Evolutionary conservation across 2,797 vertebrate genomes (phyloP), one percentile per base, ranked within the genome.

Genomic region (Discoglossus pictus): DNA sequence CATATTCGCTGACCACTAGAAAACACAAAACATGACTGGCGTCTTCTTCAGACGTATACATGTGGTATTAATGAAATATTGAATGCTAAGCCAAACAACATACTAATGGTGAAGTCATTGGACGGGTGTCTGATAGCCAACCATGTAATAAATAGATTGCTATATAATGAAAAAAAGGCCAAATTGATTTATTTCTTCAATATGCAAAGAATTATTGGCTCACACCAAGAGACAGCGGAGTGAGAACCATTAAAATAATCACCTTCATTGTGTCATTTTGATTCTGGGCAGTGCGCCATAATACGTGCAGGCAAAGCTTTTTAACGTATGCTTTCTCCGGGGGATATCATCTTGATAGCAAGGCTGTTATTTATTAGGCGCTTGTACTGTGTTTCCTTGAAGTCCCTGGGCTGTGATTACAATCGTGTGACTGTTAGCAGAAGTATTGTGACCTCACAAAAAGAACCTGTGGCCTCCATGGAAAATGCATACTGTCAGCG

Each of bases 181-280:
- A 6, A 12, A 13, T 21, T 70, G 68, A 64, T 71, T 71, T 58
- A 64, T 71, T 52, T 52, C 27, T 35, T 25, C 54, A 65, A 65
- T 64, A 63, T 71, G 68, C 38, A 59, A 65, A 46, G 68, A 65
- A 71, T 59, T 58, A 59, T 65, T 71, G 25, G 17, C 51, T 48
- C 31, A 10, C 35, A 7, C 48, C 21, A 43, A 42, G 36, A 59
- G 53, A 48, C 52, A 38, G 60, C 53, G 27, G 13, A 64, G 61
- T 64, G 61, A 61, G 59, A 71, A 44, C 61, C 17, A 52, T 58
- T 27, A 35, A 40, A 63, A 71, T 65, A 71, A 64, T 71, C 68
- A 27, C 61, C 54, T 71, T 71, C 52, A 31, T 64, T 25, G 46
- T 64, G 46, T 64, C 68, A 43, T 52, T 64, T 42, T 8, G n/a